Evolutionary conservation across 2,888 invertebrate species (phyloP), one percentile per base, ranked within the genome.

Genomic region (Hyalella azteca): DNA sequence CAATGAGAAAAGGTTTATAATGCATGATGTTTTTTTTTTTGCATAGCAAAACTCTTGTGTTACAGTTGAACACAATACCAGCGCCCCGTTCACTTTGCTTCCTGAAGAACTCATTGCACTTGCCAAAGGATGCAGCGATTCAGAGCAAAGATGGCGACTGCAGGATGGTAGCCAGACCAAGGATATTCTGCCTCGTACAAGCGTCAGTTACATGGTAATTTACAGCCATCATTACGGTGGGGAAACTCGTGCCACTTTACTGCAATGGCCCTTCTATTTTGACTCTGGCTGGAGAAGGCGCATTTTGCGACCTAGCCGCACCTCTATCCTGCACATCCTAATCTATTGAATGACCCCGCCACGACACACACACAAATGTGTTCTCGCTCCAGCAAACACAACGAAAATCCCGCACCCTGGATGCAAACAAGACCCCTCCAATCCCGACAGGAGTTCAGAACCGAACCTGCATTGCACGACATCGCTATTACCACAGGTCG

Each of bases 241-340:
- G 66, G 66, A 36, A 66, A 66, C 36, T 36, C 36, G 66, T 36
- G 66, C 36, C 66, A 36, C 66, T 66, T 66, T 36, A 66, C 36
- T 15, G 36, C 66, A 66, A 66, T 66, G 66, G 66, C 36, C 59
- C 66, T 66, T 66, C 66, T 66, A 66, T 66, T 66, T 66, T 66
- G 66, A 66, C 66, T 66, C 29, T 5, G 66, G 36, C 36, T 32
- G 5, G 19, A 36, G 66, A 36, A 66, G 66, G 66, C 66, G n/a
- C 66, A 36, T 66, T 36, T 36, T 66, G 66, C 66, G 66, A 66
- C 66, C 22, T n/a, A 19, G 36, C n/a, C 66, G 32, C 66, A 29
- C 66, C 66, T 66, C 66, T 36, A 29, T 32, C 66, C 66, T 13
- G 11, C 19, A 19, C 66, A 29, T 66, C 66, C 66, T 66, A 36